phyloP scores from a whole-genome alignment of 2,113 vertebrate genomes.

The Prolemur simus region DNA sequence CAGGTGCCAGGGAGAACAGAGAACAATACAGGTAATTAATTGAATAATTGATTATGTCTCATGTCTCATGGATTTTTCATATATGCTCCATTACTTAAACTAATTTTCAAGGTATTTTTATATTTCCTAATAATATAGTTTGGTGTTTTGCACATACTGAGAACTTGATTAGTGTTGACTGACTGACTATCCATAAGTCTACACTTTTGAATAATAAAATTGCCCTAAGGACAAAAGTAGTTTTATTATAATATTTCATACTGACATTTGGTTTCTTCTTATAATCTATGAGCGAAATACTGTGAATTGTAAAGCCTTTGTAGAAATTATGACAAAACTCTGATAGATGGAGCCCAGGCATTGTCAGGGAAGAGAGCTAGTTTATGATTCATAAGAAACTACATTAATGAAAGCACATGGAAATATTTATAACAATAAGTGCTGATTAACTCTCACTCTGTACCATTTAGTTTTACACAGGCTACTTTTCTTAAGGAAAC shows the following conservation, averaged over 20 bases:
- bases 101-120: background rate
- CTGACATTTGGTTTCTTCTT: constrained; percentile 15
- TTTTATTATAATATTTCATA: constrained; percentile 22
- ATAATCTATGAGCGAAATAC: constrained; percentile 26
- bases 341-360: background rate
- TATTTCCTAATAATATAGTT: background rate
- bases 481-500: background rate
- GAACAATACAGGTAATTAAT: background rate
- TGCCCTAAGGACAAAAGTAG: background rate
- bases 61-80: background rate
- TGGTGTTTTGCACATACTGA: background rate
- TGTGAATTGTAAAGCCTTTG: background rate
- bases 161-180: background rate
- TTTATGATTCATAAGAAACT: background rate
- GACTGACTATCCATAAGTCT: background rate
- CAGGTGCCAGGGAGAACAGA: background rate
- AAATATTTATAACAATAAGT: background rate
- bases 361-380: background rate
- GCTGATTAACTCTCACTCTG: background rate
- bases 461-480: background rate
- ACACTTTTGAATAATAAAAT: constrained; percentile 12
- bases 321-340: constrained; percentile 39
- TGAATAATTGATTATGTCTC: background rate
- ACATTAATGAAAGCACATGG: background rate
- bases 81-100: background rate